These are phyloP conservation scores for Anguilla pacifica DNA, from an alignment of 2,797 vertebrate species.

Conservation along the genomic window DNA sequence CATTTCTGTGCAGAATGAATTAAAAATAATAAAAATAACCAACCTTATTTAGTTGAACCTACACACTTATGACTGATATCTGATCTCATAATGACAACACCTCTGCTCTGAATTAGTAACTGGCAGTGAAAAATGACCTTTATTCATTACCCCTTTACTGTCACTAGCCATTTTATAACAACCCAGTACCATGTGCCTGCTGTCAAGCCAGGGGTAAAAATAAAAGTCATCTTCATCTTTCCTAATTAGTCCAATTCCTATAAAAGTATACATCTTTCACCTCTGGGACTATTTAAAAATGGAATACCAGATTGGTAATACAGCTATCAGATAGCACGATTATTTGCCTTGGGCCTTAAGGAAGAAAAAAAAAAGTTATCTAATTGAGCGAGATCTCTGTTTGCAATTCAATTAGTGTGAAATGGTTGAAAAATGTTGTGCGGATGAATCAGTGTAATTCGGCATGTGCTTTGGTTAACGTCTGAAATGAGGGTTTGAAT, in stretches of 20 bases:
- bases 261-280: slow-evolving; percentile 22
- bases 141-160: background rate
- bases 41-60: background rate
- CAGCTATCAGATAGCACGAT: background rate
- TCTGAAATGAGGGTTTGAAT: background rate
- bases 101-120: background rate
- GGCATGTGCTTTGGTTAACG: background rate
- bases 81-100: background rate
- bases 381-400: slow-evolving; percentile 37
- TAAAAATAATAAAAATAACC: background rate
- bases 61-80: background rate
- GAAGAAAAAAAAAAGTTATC: background rate
- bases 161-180: background rate
- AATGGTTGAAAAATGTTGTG: background rate
- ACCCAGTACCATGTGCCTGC: slow-evolving; percentile 2
- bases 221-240: slow-evolving; percentile 20
- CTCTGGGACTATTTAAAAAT: slow-evolving; percentile 26
- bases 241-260: slow-evolving; percentile 21
- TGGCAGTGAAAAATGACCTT: background rate
- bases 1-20: background rate
- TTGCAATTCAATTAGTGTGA: slow-evolving; percentile 6
- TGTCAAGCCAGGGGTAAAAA: slow-evolving; percentile 8
- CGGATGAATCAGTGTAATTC: background rate
- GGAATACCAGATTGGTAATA: slow-evolving; percentile 5
- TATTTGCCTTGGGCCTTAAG: slow-evolving; percentile 9